Conservation (phyloP, 2,113 vertebrate species). For the Myodes glareolus region DNA sequence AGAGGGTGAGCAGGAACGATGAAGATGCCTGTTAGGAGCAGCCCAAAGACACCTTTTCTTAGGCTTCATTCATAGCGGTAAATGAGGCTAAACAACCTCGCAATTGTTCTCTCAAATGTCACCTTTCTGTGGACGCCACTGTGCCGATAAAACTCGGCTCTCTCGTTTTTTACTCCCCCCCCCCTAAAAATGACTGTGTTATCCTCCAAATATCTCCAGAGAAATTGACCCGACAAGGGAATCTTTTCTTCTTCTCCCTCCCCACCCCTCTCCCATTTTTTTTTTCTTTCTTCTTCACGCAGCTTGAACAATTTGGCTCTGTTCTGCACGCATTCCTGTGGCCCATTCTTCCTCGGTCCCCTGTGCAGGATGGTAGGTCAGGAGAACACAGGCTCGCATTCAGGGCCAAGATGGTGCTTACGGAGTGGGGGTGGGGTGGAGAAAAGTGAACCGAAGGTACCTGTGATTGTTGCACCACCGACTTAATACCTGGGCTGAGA, state of each 20-base stretch:
- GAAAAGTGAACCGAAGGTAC: conserved; percentile 71
- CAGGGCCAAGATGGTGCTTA: conserved; percentile 63
- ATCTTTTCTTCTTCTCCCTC: conserved; percentile 77
- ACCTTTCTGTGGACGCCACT: conserved; percentile 84
- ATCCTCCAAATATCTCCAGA: conserved; percentile 83
- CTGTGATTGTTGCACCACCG: conserved; percentile 81
- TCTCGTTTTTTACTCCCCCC: background rate
- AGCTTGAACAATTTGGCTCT: conserved; percentile 83
- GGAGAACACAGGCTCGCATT: conserved; percentile 82
- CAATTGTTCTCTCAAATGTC: conserved; percentile 88
- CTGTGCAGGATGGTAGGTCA: conserved; percentile 65
- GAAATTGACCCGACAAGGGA: conserved; percentile 82
- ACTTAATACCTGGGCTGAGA: conserved; percentile 81
- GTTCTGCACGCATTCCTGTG: conserved; percentile 83
- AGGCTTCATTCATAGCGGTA: conserved; percentile 86
- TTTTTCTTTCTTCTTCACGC: conserved; percentile 80
- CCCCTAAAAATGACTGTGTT: conserved; percentile 74
- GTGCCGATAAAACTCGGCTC: conserved; percentile 77
- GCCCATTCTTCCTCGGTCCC: conserved; percentile 81
- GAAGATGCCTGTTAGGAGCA: conserved; percentile 84
- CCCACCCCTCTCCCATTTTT: conserved; percentile 59
- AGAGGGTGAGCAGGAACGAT: conserved; percentile 72
- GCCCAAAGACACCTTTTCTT: conserved; percentile 88
- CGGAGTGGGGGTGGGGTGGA: background rate
- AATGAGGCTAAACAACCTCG: conserved; percentile 83